Evolutionary conservation across 2,113 vertebrate genomes (phyloP), one percentile per base, ranked within the genome.

Genomic region (Salvelinus namaycush): DNA sequence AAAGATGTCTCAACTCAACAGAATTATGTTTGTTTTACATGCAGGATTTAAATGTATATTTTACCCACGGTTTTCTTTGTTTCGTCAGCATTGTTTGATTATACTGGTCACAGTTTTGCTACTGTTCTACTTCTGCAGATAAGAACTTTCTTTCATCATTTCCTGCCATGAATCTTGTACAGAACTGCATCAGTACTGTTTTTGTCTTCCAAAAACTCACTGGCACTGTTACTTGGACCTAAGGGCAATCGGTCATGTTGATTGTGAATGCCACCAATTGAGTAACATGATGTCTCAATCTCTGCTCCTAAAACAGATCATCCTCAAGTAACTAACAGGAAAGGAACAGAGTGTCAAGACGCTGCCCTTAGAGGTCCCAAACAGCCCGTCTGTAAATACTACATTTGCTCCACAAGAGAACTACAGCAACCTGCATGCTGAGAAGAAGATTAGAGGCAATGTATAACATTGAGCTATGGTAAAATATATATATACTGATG

Each of bases 341-440:
- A 92, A 3, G 95, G 92, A 89, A 90, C 80, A 68, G 95, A 95
- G 94, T 97, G 96, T 93, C 96, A 96, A 87, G 94, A 96, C 93
- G 94, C 95, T 91, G 95, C 94, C 91, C 91, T 96, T 92, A 95
- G 92, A 95, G 95, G 92, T 90, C 95, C 96, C 91, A 96, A 96
- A 93, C 95, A 95, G 89, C 93, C 95, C 94, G 94, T 95, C 91
- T 99, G 96, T 99, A 99, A 96, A 98, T 98, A 98, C 95, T 96
- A 97, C 92, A 89, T 97, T 91, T 92, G 95, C 95, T 95, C 95
- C 93, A 94, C 96, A 87, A 89, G 96, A 95, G 97, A 98, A 93
- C 95, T 98, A 94, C 96, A 96, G 95, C 96, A 97, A 96, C 97
- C 95, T 97, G 98, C 98, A 99, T 99, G 98, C 95, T 99, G 96